Evolutionary conservation across 2,888 invertebrate genomes (phyloP), one percentile per base, ranked within the genome.

Genomic region (Nymphalis polychloros): DNA sequence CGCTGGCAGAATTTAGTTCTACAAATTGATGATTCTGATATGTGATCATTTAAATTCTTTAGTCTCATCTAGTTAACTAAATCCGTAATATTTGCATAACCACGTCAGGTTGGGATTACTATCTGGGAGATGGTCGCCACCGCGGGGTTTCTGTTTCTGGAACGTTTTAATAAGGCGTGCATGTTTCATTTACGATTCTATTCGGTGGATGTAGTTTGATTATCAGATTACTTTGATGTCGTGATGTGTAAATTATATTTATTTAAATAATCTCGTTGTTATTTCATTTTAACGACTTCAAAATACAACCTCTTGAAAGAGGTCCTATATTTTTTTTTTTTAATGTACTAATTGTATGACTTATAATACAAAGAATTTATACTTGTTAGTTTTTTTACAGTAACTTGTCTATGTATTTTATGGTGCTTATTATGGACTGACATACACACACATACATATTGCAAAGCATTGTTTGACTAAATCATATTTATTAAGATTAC

Each of bases 31-130:
- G 50, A 7, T 50, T 13, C 10, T 41, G 13, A 41, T 13, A 4
- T 0, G 10, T 13, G 41, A 4, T 13, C 13, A 20, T 17, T 23
- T n/a, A n/a, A n/a, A 31, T 55, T 31, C 6, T n/a, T 1, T 20
- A 13, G 57, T n/a, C 57, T 63, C 57, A 72, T 79, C 78, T 49
- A 75, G 67, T 47, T 17, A 6, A 64, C 4, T 75, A 73, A 27
- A 72, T 74, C 76, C 13, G 8, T 19, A 23, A 75, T 79, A 87
- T 87, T 87, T 84, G 80, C 87, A 87, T 87, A 83, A 81, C 80
- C 77, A 77, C 76, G 83, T 86, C 83, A 82, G 77, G 72, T 71
- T 72, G 69, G 80, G 84, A 84, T 85, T 85, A 84, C 80, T 81
- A 82, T 81, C 83, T 80, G 75, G 73, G 79, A 80, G 81, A 83